These are phyloP conservation scores for Solenodon paradoxus DNA, from an alignment of 2,113 vertebrate species.

Conservation along the genomic window DNA sequence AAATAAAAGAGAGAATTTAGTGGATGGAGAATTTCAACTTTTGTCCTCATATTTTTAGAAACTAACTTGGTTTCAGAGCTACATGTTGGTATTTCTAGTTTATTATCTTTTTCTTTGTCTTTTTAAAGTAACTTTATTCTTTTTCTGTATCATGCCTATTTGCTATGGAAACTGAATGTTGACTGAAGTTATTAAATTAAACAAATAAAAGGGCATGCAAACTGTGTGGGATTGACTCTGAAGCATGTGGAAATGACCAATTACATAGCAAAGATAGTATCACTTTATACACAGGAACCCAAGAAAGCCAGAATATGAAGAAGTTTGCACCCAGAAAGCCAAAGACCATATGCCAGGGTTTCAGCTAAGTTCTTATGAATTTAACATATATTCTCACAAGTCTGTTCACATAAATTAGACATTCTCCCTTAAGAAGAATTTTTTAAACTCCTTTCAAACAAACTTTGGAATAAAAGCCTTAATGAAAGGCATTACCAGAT, in stretches of 20 bases:
- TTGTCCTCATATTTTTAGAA: neutral
- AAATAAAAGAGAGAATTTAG: neutral
- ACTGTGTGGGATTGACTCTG: neutral
- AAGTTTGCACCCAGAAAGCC: neutral
- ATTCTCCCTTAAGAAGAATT: neutral
- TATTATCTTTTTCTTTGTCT: neutral
- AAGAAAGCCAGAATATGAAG: neutral
- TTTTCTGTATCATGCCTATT: neutral
- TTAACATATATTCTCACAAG: neutral
- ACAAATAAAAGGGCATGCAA: neutral
- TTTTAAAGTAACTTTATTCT: neutral
- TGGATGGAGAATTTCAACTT: neutral
- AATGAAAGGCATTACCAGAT: neutral
- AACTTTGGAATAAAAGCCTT: neutral
- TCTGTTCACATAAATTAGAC: neutral
- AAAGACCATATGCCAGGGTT: neutral
- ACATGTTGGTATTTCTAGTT: neutral
- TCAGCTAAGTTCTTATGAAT: neutral
- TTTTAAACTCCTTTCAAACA: neutral
- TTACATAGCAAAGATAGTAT: neutral
- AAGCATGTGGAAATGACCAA: neutral
- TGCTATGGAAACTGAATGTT: neutral
- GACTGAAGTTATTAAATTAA: neutral
- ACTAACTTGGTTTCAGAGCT: slow-evolving; percentile 21
- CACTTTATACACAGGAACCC: neutral